Conservation (phyloP, 1,140 invertebrate species). For the Chironomus striatipennis region DNA sequence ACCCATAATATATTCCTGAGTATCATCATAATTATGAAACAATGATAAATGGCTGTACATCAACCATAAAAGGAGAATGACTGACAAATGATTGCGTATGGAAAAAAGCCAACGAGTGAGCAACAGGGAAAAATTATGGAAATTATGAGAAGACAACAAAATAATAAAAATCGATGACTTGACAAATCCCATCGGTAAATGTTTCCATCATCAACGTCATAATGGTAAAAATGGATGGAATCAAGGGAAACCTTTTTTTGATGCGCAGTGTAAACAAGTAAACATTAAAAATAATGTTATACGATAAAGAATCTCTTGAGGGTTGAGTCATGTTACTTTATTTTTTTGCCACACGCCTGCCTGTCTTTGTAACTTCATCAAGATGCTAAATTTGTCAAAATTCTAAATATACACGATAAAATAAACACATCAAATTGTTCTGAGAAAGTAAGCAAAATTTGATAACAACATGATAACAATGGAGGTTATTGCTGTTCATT, state of each 20-base stretch:
- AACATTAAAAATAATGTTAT: constrained; percentile 18
- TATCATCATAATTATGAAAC: constrained; percentile 1
- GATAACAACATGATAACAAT: constrained; percentile 6
- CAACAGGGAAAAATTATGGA: constrained; percentile 14
- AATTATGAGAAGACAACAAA: not conserved
- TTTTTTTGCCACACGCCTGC: not conserved
- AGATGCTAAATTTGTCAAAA: not conserved
- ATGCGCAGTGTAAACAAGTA: constrained; percentile 17
- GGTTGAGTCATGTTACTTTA: not conserved
- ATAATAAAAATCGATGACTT: not conserved
- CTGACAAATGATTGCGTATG: not conserved
- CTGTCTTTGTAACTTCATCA: not conserved
- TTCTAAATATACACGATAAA: not conserved
- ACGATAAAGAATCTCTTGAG: not conserved
- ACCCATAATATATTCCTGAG: too few species aligned
- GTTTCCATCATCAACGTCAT: not conserved
- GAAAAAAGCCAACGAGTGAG: not conserved
- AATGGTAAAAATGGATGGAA: not conserved
- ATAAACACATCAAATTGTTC: not conserved
- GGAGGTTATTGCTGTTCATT: not conserved
- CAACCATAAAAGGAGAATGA: not conserved
- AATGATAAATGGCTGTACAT: constrained; percentile 7
- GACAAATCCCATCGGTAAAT: constrained; percentile 9
- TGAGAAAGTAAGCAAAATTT: not conserved
- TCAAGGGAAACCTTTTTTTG: not conserved